Conservation (phyloP, 2,888 invertebrate genomes). For the Archips xylosteana region DNA sequence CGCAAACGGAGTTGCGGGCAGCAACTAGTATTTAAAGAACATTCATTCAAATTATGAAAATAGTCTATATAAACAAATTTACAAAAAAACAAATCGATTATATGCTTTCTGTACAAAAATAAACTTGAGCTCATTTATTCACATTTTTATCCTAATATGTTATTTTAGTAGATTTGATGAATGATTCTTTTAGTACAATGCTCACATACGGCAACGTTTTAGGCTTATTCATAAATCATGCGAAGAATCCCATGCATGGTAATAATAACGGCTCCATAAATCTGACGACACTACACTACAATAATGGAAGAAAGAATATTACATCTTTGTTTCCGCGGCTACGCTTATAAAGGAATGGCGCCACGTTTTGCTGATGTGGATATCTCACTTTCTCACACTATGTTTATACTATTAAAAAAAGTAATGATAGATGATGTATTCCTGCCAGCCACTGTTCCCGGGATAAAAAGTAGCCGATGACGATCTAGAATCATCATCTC, state of each 20-base stretch:
- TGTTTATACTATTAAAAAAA: neutral
- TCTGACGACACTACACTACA: slow-evolving; percentile 50
- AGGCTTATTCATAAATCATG: slow-evolving; percentile 27
- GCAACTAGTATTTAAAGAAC: neutral
- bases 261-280: slow-evolving; percentile 30
- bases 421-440: too few species aligned
- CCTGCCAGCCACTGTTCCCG: too few species aligned
- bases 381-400: neutral
- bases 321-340: slow-evolving; percentile 60
- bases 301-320: slow-evolving; percentile 63
- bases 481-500: too few species aligned
- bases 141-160: neutral
- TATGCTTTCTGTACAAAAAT: neutral
- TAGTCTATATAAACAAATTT: neutral
- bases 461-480: too few species aligned
- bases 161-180: slow-evolving; percentile 8
- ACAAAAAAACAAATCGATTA: too few species aligned
- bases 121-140: neutral
- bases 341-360: slow-evolving; percentile 54
- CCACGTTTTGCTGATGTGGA: slow-evolving; percentile 35
- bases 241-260: slow-evolving; percentile 21
- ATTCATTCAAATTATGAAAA: neutral
- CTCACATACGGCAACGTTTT: slow-evolving; percentile 11
- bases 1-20: too few species aligned
- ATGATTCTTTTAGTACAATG: slow-evolving; percentile 15